Percentiles rank a stretch among this genome's conserved stretches.
Conservation (phyloP, 2,797 vertebrate genomes). For the Chrysolophus pictus region DNA sequence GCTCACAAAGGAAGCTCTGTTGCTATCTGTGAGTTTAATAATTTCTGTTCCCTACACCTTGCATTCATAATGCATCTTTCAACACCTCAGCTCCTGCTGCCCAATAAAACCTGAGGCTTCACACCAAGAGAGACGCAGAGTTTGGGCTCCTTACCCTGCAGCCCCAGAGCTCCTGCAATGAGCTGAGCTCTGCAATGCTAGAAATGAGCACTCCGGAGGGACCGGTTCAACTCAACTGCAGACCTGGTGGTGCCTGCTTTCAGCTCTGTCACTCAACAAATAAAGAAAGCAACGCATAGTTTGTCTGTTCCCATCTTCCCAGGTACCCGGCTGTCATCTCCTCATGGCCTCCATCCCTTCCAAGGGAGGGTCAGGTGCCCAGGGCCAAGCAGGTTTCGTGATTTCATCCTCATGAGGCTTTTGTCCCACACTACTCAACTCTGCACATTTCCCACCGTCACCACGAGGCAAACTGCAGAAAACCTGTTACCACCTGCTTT, state of each 20-base stretch:
- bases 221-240: too few species aligned
- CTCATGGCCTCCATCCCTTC: not conserved
- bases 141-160: not conserved
- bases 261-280: too few species aligned
- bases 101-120: not conserved
- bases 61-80: conserved; percentile 68
- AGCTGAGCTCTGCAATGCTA: accelerated
- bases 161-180: accelerated
- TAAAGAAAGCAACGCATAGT: too few species aligned
- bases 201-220: not conserved
- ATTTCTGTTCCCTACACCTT: conserved; percentile 73
- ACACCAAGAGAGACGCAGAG: not conserved
- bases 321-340: too few species aligned
- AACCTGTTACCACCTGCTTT: not conserved
- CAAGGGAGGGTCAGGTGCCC: not conserved
- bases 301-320: not conserved
- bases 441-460: not conserved
- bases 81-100: conserved; percentile 8
- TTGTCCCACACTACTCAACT: not conserved
- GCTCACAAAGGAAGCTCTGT: conserved; percentile 76
- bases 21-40: conserved; percentile 75
- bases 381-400: accelerated
- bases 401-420: not conserved
- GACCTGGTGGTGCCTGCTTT: too few species aligned
- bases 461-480: not conserved